Conservation (phyloP, 92 coral and sea anemone species). For the Phenganax subtilis region DNA sequence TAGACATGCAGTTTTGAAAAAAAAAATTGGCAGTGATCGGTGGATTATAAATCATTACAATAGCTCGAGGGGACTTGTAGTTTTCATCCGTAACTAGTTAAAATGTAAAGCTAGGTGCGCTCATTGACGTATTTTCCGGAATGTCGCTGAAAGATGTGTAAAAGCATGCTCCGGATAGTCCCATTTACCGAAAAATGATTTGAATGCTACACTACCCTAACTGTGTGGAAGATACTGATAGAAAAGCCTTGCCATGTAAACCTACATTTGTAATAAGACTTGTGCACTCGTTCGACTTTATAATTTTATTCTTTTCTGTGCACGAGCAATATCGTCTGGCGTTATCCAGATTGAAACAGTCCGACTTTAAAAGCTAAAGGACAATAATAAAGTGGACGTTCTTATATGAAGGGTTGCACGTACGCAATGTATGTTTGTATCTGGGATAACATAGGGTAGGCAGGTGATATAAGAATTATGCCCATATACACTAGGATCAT, state of each 20-base stretch:
- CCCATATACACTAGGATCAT: no score
- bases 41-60: no score
- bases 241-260: background rate
- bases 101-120: background rate
- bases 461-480: background rate
- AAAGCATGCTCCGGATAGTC: background rate
- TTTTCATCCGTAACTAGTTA: no score
- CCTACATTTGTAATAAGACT: background rate
- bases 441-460: background rate
- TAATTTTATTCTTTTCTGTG: no score
- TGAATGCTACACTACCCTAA: no score
- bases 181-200: background rate
- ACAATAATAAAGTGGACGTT: background rate
- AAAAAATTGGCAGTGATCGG: no score
- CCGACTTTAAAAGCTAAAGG: no score
- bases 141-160: slow-evolving; percentile 26
- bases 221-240: background rate
- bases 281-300: no score
- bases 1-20: no score
- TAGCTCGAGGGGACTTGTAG: no score
- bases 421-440: background rate
- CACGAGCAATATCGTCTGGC: no score
- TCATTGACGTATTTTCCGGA: slow-evolving; percentile 15
- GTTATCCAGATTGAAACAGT: no score
- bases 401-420: background rate